Evolutionary conservation across 2,113 vertebrate genomes (phyloP).

Genomic region (Gadus chalcogrammus): DNA sequence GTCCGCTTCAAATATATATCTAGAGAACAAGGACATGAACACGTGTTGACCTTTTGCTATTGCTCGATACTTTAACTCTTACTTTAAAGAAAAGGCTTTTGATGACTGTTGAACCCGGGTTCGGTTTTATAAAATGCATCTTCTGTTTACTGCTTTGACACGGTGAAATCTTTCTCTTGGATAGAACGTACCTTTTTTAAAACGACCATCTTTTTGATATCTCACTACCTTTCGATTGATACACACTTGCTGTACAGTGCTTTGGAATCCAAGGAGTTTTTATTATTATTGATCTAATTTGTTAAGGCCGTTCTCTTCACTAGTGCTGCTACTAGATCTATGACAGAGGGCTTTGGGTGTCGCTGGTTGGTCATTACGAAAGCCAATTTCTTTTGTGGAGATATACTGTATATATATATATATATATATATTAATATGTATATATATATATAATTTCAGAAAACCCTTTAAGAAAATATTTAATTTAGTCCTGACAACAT

Average conservation of each 20-base stretch:
- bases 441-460: too few relatives aligned
- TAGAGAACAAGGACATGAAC: too few relatives aligned
- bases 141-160: conserved; percentile 7
- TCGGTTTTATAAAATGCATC: background rate
- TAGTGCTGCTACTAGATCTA: conserved; percentile 19
- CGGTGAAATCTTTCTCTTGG: background rate
- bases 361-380: too few relatives aligned
- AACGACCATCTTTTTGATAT: background rate
- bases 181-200: conserved; percentile 25
- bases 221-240: conserved; percentile 2
- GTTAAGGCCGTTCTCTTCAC: background rate
- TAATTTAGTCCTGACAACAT: too few relatives aligned
- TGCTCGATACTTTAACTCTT: background rate
- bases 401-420: too few relatives aligned
- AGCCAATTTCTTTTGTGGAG: too few relatives aligned
- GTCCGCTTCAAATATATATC: too few relatives aligned
- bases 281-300: background rate
- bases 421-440: too few relatives aligned
- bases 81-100: conserved; percentile 31
- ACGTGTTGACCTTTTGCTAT: conserved; percentile 7
- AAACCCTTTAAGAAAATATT: too few relatives aligned
- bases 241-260: conserved; percentile 24
- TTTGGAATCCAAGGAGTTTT: conserved; percentile 25
- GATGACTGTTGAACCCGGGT: conserved; percentile 43
- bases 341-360: too few relatives aligned